These are phyloP conservation scores for Antennarius striatus DNA, from an alignment of 2,113 vertebrate genomes.

Conservation along the genomic window DNA sequence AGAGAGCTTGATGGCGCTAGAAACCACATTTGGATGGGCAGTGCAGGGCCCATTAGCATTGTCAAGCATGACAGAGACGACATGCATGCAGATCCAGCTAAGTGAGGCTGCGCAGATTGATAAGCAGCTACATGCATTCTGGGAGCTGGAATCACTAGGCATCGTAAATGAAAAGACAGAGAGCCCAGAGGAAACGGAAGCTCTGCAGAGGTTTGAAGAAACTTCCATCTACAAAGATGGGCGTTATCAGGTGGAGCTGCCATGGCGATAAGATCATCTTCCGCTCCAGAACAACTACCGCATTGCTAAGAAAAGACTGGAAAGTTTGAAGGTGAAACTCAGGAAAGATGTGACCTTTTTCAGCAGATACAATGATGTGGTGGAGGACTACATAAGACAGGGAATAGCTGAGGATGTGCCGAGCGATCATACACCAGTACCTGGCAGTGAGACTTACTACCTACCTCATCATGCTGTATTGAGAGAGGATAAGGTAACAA, in stretches of 20 bases:
- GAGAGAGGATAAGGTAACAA: constrained; percentile 29
- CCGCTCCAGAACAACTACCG: too few species aligned
- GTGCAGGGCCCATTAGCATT: constrained; percentile 20
- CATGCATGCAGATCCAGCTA: constrained; percentile 14
- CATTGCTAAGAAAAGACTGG: too few species aligned
- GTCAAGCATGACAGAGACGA: constrained; percentile 9
- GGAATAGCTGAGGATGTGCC: constrained; percentile 13
- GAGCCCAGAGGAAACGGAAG: too few species aligned
- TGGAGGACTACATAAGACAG: constrained; percentile 29
- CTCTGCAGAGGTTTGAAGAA: too few species aligned
- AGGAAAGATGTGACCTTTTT: too few species aligned
- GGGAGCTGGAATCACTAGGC: too few species aligned
- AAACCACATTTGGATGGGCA: constrained; percentile 4
- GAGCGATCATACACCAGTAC: background rate
- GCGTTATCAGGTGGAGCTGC: too few species aligned
- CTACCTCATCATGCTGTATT: constrained; percentile 33
- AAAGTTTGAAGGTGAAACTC: too few species aligned
- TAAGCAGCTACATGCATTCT: too few species aligned
- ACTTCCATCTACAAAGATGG: too few species aligned
- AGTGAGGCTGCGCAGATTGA: background rate
- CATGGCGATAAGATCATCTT: too few species aligned
- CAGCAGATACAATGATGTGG: background rate
- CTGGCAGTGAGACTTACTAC: background rate
- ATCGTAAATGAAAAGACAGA: too few species aligned
- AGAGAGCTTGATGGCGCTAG: background rate